Base-by-base conservation (phyloP, 2,888 invertebrate genomes). In the Melitaea athalia region DNA sequence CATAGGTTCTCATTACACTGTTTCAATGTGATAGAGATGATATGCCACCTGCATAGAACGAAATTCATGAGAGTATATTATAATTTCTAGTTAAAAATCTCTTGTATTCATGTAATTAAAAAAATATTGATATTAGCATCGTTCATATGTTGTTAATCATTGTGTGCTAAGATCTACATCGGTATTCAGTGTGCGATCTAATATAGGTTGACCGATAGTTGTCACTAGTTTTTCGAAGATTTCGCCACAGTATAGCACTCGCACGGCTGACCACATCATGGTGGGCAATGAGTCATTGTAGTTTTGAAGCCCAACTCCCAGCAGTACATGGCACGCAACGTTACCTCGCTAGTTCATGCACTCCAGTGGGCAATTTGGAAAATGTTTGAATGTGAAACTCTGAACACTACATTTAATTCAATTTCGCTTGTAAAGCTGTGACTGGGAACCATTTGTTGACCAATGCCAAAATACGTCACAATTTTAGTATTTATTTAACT, bases 291-390 rank as follows among this genome's bases (percentile, higher is more conserved):
- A 85, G 81, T 87, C 88, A 87, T 78, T 78, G 79, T 82, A 82
- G 83, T 84, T 85, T 84, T 81, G 79, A 82, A 80, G 81, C 80
- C 74, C 67, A 73, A 73, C 74, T 73, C 72, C 72, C 67, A 82
- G 55, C 42, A 55, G 61, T 49, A 42, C 55, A 81, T 82, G 83
- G 83, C 89, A 87, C 87, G 87, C 88, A 87, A 84, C 87, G 84
- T 78, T 85, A 84, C 84, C 85, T 86, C 86, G 85, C 79, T 88
- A 89, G 87, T 84, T 88, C 80, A 77, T 83, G 81, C 86, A 82
- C 85, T 85, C 80, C 83, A 78, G 61, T 88, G 85, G 78, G 79
- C 86, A 88, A 87, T 88, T 85, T 83, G 77, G 77, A 83, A 84
- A 81, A 82, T 83, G 82, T 81, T 75, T 75, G 72, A 71, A 71